phyloP scores from a whole-genome alignment of 2,113 vertebrate species.

The Aspiorhynchus laticeps region DNA sequence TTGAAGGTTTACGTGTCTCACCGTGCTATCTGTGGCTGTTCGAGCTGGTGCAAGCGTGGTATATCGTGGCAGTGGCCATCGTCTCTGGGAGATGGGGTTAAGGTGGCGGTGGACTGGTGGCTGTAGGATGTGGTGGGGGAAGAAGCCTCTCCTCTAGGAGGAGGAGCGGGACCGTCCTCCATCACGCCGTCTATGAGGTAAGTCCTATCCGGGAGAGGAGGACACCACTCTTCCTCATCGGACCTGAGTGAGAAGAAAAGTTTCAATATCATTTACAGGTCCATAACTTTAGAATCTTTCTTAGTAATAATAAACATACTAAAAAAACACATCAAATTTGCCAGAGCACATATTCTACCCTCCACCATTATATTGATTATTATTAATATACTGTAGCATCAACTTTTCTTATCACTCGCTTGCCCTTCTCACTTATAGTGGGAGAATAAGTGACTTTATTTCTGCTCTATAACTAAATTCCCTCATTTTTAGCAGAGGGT shows the following conservation, averaged over 20 bases:
- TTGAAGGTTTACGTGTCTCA: slow-evolving; percentile 61
- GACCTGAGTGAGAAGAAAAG: slow-evolving; percentile 67
- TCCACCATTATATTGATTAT: background rate
- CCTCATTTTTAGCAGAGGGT: slow-evolving; percentile 13
- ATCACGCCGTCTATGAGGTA: slow-evolving; percentile 79
- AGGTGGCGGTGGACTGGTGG: slow-evolving; percentile 87
- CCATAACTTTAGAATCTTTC: too few relatives aligned
- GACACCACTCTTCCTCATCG: slow-evolving; percentile 86
- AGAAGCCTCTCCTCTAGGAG: slow-evolving; percentile 72
- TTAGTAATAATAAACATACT: background rate
- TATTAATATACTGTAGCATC: background rate
- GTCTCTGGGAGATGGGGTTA: slow-evolving; percentile 86
- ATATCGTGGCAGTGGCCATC: slow-evolving; percentile 75
- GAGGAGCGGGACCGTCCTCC: slow-evolving; percentile 67
- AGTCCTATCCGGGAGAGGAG: slow-evolving; percentile 83
- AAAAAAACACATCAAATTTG: background rate
- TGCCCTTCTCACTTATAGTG: background rate
- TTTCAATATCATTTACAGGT: background rate
- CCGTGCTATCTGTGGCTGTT: slow-evolving; percentile 79
- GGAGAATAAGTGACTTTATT: background rate
- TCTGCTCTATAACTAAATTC: slow-evolving; percentile 16
- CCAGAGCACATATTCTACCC: background rate
- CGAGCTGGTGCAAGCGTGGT: slow-evolving; percentile 73
- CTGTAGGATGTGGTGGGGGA: slow-evolving; percentile 88
- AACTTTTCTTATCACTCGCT: background rate